Percentiles rank a stretch among this genome's conserved stretches.
Conservation (phyloP, 2,888 invertebrate genomes). For the Drosophila seclusa region DNA sequence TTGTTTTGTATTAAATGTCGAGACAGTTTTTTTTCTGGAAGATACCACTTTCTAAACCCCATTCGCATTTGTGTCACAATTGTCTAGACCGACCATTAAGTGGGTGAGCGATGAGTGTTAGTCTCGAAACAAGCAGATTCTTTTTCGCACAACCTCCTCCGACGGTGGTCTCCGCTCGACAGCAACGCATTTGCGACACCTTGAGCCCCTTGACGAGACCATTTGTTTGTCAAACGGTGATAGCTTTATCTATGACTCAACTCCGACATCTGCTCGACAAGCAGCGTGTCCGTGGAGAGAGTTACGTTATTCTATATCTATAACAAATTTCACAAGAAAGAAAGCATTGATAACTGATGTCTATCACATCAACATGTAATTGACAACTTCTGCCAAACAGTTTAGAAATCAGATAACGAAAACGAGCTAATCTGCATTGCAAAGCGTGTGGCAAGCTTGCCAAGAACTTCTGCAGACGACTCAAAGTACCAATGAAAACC, state of each 20-base stretch:
- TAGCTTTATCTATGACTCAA: constrained; percentile 1
- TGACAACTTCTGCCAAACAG: neutral
- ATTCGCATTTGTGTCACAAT: constrained; percentile 75
- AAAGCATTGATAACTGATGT: neutral
- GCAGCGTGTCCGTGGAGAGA: neutral
- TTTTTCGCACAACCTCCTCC: constrained; percentile 7
- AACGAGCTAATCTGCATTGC: neutral
- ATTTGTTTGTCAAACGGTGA: constrained; percentile 41
- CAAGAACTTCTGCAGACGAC: neutral
- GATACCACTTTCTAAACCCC: constrained; percentile 51
- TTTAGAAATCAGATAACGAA: neutral
- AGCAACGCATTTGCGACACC: constrained; percentile 51
- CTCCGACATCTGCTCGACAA: neutral
- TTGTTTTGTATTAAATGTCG: constrained; percentile 30
- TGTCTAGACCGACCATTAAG: constrained; percentile 68
- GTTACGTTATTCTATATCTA: neutral
- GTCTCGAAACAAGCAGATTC: constrained; percentile 38
- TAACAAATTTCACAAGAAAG: neutral
- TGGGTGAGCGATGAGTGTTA: constrained; percentile 25
- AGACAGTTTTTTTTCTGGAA: constrained; percentile 29
- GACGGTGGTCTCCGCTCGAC: constrained; percentile 27
- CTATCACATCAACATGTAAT: neutral
- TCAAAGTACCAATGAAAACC: neutral
- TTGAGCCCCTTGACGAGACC: constrained; percentile 61
- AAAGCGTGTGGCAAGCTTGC: neutral